Evolutionary conservation across 2,113 vertebrate genomes (phyloP).

Genomic region (Diadophis punctatus): DNA sequence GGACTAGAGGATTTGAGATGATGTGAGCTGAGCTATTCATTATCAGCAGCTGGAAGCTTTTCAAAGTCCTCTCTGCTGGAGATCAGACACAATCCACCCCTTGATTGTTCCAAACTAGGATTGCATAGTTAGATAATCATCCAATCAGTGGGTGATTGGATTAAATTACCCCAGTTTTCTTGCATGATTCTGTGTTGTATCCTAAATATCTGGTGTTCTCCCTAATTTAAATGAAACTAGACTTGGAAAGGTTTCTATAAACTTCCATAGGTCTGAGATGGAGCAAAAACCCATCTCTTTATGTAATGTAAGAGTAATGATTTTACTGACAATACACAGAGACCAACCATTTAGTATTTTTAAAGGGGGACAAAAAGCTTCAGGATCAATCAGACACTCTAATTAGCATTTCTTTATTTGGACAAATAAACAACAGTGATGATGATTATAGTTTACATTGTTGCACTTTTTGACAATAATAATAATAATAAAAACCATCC

Average conservation of each 20-base stretch:
- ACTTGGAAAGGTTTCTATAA: neutral
- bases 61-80: neutral
- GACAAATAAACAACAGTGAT: neutral
- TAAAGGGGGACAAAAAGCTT: neutral
- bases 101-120: neutral
- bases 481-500: neutral
- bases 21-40: neutral
- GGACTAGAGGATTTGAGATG: neutral
- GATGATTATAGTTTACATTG: neutral
- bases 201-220: neutral
- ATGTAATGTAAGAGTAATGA: neutral
- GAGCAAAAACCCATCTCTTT: neutral
- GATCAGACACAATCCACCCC: neutral
- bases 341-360: neutral
- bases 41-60: neutral
- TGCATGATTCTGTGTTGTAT: neutral
- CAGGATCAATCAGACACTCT: neutral
- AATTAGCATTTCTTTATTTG: neutral
- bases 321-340: neutral
- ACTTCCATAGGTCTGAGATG: too few relatives aligned
- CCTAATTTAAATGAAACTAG: neutral
- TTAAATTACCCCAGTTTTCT: neutral
- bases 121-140: neutral
- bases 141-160: neutral
- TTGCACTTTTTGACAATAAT: neutral